Base-by-base conservation (phyloP, 1,140 invertebrate genomes). In the Drosophila triauraria region DNA sequence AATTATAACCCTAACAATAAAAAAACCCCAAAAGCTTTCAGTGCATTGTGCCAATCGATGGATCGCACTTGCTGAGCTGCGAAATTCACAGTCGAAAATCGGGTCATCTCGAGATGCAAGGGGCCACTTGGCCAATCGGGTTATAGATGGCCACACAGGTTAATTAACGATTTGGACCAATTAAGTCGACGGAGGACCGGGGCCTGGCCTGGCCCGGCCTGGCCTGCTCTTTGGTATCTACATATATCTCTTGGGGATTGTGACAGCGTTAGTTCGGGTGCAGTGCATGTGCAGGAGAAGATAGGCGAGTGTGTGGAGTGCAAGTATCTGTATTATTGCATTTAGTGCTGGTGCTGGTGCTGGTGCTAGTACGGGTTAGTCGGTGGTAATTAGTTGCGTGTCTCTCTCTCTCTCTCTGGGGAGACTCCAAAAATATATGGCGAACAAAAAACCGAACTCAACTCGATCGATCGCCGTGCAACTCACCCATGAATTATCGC, bases 401-500 rank as follows among this genome's bases (percentile, higher is more conserved):
- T 69, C 59, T 48, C 8, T 35, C 30, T 32, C 30, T 32, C 30
- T 8, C 32, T 35, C 32, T 35, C 32, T 10, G 32, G 32, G 9
- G 9, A 32, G 47, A 30, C 23, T 15, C 48, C 42, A 35, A 30
- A 30, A 30, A 30, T 7, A 30, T 30, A 30, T 7, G 7, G 30
- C 25, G 25, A 7, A 30, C 30, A 6, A 30, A 30, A 57, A 17
- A 20, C 61, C 64, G 35, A 44, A 42, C 46, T 38, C 32, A 46
- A 43, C 42, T 43, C 42, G 68, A 78, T 56, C 54, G 53, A 40
- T 42, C 40, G 40, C 40, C 15, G 40, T 40, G 60, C 50, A 75
- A 92, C 92, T 92, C 76, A 93, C 92, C 92, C 92, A 93, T 87
- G 91, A 93, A 93, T 93, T 93, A 92, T 93, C 92, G 70, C 91